Conservation (phyloP, 2,888 invertebrate species). For the Graphium colonna region DNA sequence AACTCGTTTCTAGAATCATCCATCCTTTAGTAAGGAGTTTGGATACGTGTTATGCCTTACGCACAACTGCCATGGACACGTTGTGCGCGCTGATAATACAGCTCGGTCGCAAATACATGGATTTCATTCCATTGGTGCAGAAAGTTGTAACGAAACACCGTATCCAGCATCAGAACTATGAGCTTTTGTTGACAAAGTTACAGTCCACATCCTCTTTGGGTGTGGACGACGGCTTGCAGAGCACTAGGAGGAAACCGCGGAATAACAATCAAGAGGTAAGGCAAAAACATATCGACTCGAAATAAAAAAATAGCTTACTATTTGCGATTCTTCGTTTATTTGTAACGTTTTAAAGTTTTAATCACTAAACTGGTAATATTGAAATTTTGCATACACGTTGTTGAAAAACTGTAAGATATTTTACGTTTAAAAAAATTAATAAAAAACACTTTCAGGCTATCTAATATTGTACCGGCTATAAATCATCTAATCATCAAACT, state of each 20-base stretch:
- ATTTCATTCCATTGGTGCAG: conserved; percentile 95
- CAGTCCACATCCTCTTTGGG: conserved; percentile 70
- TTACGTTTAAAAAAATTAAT: too few relatives aligned
- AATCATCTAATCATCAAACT: too few relatives aligned
- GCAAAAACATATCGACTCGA: neutral
- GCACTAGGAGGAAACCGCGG: conserved; percentile 81
- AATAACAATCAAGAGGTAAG: conserved; percentile 85
- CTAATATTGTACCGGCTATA: too few relatives aligned
- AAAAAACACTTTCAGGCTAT: too few relatives aligned
- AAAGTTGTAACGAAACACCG: conserved; percentile 90
- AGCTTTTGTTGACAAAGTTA: conserved; percentile 86
- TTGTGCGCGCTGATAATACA: conserved; percentile 92
- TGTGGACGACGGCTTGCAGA: conserved; percentile 85
- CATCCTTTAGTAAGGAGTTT: conserved; percentile 95
- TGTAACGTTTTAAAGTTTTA: too few relatives aligned
- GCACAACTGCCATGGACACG: conserved; percentile 93
- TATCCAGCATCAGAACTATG: conserved; percentile 88
- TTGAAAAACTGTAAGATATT: too few relatives aligned
- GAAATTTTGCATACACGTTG: too few relatives aligned
- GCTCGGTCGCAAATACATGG: conserved; percentile 92
- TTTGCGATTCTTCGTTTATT: too few relatives aligned
- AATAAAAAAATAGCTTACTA: too few relatives aligned
- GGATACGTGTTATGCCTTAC: conserved; percentile 88
- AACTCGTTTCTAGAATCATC: conserved; percentile 94
- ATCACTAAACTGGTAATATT: too few relatives aligned